Evolutionary conservation across 2,888 invertebrate genomes (phyloP), one percentile per base, ranked within the genome.

Genomic region (Cephus spinipes): DNA sequence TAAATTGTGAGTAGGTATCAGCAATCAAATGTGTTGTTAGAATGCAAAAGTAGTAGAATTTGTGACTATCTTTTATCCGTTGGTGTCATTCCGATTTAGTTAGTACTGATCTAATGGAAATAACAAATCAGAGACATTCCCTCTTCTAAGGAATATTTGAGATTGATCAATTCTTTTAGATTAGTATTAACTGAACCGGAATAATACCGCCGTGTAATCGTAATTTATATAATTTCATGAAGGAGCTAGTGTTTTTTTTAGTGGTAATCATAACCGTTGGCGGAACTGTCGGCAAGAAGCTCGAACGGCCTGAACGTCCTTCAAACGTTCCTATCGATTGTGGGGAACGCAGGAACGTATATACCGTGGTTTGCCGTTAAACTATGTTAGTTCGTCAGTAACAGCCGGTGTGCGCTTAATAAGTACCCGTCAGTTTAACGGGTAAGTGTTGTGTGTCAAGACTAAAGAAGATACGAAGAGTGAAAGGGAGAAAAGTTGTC

Each of bases 241-340:
- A 55, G 0, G 55, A 55, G 9, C 55, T 55, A 55, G 55, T 55
- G 23, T 23, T 55, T 55, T 55, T 11, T 23, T 55, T 23, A 15
- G 55, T 55, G 2, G 6, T 15, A 55, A 55, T 55, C 9, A 23
- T 55, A 55, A 55, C 55, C 55, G 55, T 55, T 55, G 55, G 55
- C 55, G 23, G 9, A 55, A 55, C 55, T 55, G 55, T 55, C 55
- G 55, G 6, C 55, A 23, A 55, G 55, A 55, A 55, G 23, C 23
- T 55, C 55, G 55, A 55, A 55, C 55, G 55, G 23, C 55, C 31
- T 85, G 81, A 85, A 80, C 81, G 87, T 86, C 86, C 86, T 86
- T 86, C 85, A 86, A 86, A 85, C 81, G 86, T 85, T 86, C 85
- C 83, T 85, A 86, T 86, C 86, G 86, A 86, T 86, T 86, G 85